These are phyloP conservation scores for Aegithalos caudatus DNA, from an alignment of 2,113 vertebrate genomes.

Conservation along the genomic window DNA sequence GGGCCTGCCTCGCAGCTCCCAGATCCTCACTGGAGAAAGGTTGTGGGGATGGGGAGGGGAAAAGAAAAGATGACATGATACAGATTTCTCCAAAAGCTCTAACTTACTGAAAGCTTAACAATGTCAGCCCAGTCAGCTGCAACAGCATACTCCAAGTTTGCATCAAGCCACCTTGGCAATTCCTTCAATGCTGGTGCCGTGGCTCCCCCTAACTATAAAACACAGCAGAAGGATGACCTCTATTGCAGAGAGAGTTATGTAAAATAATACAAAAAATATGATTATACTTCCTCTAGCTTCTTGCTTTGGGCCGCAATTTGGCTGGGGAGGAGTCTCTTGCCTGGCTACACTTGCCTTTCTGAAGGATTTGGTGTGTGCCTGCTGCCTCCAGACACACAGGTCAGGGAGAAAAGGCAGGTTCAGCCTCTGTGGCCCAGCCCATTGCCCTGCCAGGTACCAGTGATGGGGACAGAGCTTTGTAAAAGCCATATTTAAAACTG, in stretches of 20 bases:
- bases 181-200: conserved; percentile 91
- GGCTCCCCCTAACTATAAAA: conserved; percentile 85
- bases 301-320: neutral
- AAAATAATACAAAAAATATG: conserved; percentile 39
- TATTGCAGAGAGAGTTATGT: conserved; percentile 51
- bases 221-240: conserved; percentile 60
- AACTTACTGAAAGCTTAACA: conserved; percentile 90
- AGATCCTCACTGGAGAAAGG: conserved; percentile 41
- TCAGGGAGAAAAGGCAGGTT: neutral
- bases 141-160: conserved; percentile 87
- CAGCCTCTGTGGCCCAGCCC: neutral
- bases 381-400: neutral
- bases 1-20: neutral
- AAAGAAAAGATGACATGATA: conserved; percentile 49
- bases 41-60: conserved; percentile 28
- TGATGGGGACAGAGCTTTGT: neutral
- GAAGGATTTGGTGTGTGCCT: neutral
- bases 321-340: neutral
- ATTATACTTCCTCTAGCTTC: conserved; percentile 5
- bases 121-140: conserved; percentile 90
- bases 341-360: neutral
- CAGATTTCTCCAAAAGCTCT: conserved; percentile 60
- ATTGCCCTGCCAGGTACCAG: neutral
- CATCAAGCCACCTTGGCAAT: conserved; percentile 87
- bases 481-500: neutral